Evolutionary conservation across 2,888 invertebrate species (phyloP), one percentile per base, ranked within the genome.

Genomic region (Andrena bucephala): DNA sequence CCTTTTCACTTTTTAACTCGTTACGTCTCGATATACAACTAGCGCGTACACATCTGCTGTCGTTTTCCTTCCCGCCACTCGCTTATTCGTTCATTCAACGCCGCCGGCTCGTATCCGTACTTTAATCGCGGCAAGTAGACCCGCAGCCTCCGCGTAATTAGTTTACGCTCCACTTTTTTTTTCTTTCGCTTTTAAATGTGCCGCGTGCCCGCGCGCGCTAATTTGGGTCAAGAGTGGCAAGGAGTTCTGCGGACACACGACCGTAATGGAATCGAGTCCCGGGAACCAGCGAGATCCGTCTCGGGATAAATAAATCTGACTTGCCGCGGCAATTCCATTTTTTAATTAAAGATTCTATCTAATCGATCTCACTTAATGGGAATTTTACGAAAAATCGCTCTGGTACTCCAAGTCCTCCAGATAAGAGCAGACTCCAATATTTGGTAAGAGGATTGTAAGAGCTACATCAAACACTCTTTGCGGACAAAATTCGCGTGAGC

Each of bases 191-290:
- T 50, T 71, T 20, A 68, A 81, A 71, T 36, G 67, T 57, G 59
- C 62, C 71, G 20, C 54, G 31, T 57, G 60, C 70, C 60, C 1
- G 57, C 50, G 59, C 31, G 13, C 59, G n/a, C 36, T 67, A 67
- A 74, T 62, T 78, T 52, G 42, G 77, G 74, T 78, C 74, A 78
- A 74, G 74, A 74, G 67, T 67, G 36, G 72, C 57, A 54, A 73
- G 29, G 50, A 66, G 16, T 60, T 67, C 48, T 33, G 62, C 54
- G 77, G 77, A 42, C 54, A 20, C 52, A 20, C 52, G 36, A 50
- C 60, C 66, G 66, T 74, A 31, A 78, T 73, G 67, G 60, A 74
- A 67, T 66, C 60, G 59, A 71, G 20, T 27, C 31, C 4, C 48
- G 31, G 36, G 42, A 54, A 42, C 7, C 33, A 59, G 24, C 24